Conservation (phyloP, 2,888 invertebrate genomes). For the Eristalinus sepulchralis region DNA sequence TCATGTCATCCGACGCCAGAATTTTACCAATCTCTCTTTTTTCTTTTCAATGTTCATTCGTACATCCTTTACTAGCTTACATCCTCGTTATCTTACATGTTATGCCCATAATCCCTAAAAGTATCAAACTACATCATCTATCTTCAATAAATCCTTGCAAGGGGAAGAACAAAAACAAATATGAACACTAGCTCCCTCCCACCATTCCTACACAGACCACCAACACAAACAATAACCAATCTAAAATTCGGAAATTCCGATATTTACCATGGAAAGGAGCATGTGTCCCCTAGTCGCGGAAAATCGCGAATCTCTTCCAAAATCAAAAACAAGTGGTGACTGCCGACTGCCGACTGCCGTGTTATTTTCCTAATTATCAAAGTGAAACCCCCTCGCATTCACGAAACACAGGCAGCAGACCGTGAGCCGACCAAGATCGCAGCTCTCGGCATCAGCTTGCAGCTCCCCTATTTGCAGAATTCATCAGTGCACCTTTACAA, state of each 20-base stretch:
- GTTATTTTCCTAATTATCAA: slow-evolving; percentile 25
- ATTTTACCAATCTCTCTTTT: no score
- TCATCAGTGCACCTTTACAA: slow-evolving; percentile 19
- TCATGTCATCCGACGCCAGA: no score
- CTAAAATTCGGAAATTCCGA: background rate
- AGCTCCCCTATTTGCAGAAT: background rate
- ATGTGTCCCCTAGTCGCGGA: background rate
- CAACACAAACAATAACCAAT: background rate
- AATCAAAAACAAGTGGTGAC: slow-evolving; percentile 11
- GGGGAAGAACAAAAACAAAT: background rate
- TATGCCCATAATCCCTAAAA: no score
- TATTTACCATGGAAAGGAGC: background rate
- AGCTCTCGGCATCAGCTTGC: background rate
- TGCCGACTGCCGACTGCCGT: background rate
- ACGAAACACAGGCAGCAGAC: slow-evolving; percentile 32
- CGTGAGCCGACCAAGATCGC: slow-evolving; percentile 16
- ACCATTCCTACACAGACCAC: background rate
- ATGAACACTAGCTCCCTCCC: background rate
- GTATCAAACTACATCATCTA: no score
- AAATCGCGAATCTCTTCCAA: background rate
- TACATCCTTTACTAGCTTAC: no score
- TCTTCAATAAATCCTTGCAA: no score
- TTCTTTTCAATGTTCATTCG: no score
- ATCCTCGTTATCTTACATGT: no score
- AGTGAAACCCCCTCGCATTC: background rate